Base-by-base conservation (phyloP, 2,888 invertebrate species). In the Trissoscelio sp. region DNA sequence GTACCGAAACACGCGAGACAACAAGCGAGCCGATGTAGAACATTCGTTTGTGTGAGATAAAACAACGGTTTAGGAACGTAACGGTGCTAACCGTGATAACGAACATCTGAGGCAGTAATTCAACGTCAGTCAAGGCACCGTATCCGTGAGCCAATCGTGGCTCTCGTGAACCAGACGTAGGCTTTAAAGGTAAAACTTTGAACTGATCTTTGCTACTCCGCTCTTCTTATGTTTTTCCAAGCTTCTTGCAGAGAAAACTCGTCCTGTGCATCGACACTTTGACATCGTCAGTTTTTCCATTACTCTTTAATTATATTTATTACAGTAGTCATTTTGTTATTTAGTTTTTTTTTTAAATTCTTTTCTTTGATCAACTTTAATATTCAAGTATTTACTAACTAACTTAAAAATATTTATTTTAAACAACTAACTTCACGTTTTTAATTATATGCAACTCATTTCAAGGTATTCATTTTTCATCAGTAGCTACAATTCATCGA, bases 71-170 rank as follows among this genome's bases (percentile, higher is more conserved):
- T 79, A 79, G 78, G 70, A 69, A 73, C 69, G 78, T 81, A 78
- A 81, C 81, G 74, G 78, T 79, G 79, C 84, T 83, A 85, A 85
- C 83, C 82, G 84, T 75, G 85, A 86, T 85, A 84, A 87, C 87
- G 86, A 88, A 82, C 82, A 86, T 86, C 85, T 86, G 67, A 74
- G 78, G 66, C 83, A 81, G 84, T 87, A 84, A 83, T 82, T 87
- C 86, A 85, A 83, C 83, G 87, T 86, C 86, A 81, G 74, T 57
- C 83, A 84, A 82, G 79, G 73, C 79, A 72, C 80, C 70, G 83
- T 62, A 79, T 79, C 80, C 72, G 84, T 83, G 81, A 84, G 83
- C 83, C 83, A 82, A 79, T 81, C 79, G 82, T 77, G 82, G 81
- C 58, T 74, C 83, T 77, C 77, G 75, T 84, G 82, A 84, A 83